Evolutionary conservation across 1,140 invertebrate species (phyloP).

Genomic region (Alviniconcha marisindica): DNA sequence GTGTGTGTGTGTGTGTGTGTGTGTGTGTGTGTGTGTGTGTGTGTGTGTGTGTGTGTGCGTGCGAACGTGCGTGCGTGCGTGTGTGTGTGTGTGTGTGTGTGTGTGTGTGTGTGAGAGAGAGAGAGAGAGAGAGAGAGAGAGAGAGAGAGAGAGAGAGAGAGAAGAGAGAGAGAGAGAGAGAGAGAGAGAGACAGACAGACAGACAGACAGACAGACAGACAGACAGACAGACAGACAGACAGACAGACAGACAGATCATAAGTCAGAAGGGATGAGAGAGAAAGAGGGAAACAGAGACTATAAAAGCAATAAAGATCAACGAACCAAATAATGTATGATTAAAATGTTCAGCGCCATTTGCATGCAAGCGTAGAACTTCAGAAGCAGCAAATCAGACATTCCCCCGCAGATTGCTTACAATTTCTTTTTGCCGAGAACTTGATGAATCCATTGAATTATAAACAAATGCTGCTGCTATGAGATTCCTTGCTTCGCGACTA

Average conservation of each 20-base stretch:
- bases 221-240: neutral
- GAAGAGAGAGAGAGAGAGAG: neutral
- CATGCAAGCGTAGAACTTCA: no score
- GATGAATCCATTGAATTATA: no score
- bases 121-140: neutral
- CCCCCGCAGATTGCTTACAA: no score
- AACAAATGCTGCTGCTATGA: no score
- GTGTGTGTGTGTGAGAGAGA: slow-evolving; percentile 34
- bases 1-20: neutral
- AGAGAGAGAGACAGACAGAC: neutral
- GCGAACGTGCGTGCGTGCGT: neutral
- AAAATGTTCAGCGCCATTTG: no score
- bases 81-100: slow-evolving; percentile 26
- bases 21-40: neutral
- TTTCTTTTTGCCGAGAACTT: no score
- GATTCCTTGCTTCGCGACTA: no score
- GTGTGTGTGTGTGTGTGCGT: neutral
- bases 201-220: neutral
- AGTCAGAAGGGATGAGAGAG: neutral
- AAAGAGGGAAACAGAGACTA: no score
- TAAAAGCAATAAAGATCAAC: no score
- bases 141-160: neutral
- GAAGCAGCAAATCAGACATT: no score
- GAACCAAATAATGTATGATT: no score
- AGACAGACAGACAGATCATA: neutral